Percentiles rank a stretch among this genome's conserved stretches.
phyloP scores from a whole-genome alignment of 2,113 vertebrate species.

The Callorhinus ursinus region DNA sequence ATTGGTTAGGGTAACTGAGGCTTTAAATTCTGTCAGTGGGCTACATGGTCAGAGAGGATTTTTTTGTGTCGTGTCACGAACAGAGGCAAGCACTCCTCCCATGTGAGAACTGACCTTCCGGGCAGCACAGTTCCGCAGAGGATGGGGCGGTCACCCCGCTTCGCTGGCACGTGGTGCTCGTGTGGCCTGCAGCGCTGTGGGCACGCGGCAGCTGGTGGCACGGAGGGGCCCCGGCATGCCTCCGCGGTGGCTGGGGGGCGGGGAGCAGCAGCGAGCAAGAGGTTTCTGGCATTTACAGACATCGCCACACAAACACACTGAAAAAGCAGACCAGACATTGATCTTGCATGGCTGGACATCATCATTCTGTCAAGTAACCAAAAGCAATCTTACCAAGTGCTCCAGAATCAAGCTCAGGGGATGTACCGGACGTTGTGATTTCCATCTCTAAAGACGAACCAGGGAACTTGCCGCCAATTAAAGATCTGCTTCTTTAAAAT shows the following conservation, averaged over 20 bases:
- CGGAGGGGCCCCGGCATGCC: neutral
- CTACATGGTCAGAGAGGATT: slow-evolving; percentile 66
- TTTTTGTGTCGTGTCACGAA: slow-evolving; percentile 53
- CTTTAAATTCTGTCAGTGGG: slow-evolving; percentile 49
- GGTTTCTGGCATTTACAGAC: slow-evolving; percentile 61
- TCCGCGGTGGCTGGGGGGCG: neutral
- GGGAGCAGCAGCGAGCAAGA: neutral
- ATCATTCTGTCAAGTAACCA: neutral
- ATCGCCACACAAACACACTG: slow-evolving; percentile 80
- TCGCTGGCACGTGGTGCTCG: neutral
- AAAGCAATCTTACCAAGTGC: neutral
- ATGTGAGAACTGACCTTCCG: slow-evolving; percentile 62
- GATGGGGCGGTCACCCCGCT: neutral
- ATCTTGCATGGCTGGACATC: neutral
- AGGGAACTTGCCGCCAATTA: neutral
- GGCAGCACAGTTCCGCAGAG: neutral
- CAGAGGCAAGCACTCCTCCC: slow-evolving; percentile 22
- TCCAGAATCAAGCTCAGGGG: neutral
- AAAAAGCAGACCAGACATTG: slow-evolving; percentile 27
- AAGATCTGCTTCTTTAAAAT: neutral
- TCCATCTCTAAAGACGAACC: neutral
- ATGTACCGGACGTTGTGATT: neutral
- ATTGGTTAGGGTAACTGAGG: slow-evolving; percentile 73
- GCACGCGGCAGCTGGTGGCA: neutral
- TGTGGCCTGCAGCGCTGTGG: neutral